A percentile compares a stretch with the other conserved stretches of the same genome.
phyloP scores from a whole-genome alignment of 1,140 invertebrate species.

The Ditylenchus dipsaci region DNA sequence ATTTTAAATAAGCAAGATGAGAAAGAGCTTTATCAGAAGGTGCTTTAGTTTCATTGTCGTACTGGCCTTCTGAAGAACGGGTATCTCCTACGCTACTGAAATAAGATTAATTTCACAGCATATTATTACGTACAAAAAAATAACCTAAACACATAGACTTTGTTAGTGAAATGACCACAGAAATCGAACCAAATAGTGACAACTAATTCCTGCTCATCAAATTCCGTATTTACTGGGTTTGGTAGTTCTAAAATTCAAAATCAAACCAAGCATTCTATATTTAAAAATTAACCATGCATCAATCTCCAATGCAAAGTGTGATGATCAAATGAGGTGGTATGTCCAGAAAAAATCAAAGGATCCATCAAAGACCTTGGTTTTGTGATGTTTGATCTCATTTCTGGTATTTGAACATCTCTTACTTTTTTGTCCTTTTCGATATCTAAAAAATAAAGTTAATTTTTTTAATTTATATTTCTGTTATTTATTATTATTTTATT shows the following conservation, averaged over 20 bases:
- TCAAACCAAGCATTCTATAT: neutral
- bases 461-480: slow-evolving; percentile 36
- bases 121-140: slow-evolving; percentile 15
- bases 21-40: slow-evolving; percentile 42
- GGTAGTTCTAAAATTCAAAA: slow-evolving; percentile 49
- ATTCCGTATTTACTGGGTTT: slow-evolving; percentile 47
- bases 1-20: slow-evolving; percentile 48
- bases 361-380: slow-evolving; percentile 44
- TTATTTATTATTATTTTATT: too few species aligned
- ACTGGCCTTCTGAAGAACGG: neutral
- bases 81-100: slow-evolving; percentile 51
- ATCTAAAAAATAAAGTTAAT: slow-evolving; percentile 40
- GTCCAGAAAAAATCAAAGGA: slow-evolving; percentile 45
- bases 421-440: slow-evolving; percentile 55
- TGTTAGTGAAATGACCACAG: slow-evolving; percentile 58
- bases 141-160: slow-evolving; percentile 43
- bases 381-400: slow-evolving; percentile 53
- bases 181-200: slow-evolving; percentile 58
- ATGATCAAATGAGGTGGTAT: slow-evolving; percentile 53
- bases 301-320: slow-evolving; percentile 55
- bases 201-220: slow-evolving; percentile 39
- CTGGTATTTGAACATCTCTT: slow-evolving; percentile 54
- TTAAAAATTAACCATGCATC: slow-evolving; percentile 48
- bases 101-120: neutral
- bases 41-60: slow-evolving; percentile 27